Evolutionary conservation across 2,113 vertebrate genomes (phyloP), one percentile per base, ranked within the genome.

Genomic region (Rhineura floridana): DNA sequence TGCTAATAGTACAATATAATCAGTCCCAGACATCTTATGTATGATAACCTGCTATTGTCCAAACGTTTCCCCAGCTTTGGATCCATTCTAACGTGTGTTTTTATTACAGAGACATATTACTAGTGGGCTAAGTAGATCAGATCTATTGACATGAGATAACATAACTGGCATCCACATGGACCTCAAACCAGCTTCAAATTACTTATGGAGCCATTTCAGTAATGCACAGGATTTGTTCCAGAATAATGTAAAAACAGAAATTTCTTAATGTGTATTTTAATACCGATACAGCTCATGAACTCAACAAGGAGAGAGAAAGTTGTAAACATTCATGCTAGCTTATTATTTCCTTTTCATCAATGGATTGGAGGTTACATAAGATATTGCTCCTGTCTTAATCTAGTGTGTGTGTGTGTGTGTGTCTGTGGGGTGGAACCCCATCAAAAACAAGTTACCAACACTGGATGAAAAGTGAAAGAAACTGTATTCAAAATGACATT

Each of bases 401-500:
- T 92, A 77, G 55, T 80, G 72, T 81, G 15, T 59, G 17, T 75
- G 73, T 5, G 39, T 59, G 10, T 75, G 81, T 36, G 10, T 69
- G 28, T 69, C 28, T 33, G 10, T 69, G 30, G 42, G 21, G n/a
- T 39, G 36, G 39, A 42, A 23, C 17, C 15, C 15, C 42, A 83
- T 76, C 76, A 86, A 92, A 59, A 72, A 73, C 17, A 93, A 85
- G 33, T 78, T 50, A 77, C 52, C 87, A 42, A 77, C 86, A 13
- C 59, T 88, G 46, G 39, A 67, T 76, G 55, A 48, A 30, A 72
- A 92, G 85, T 78, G 33, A 94, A 88, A 96, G 87, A 89, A 95
- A 94, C 81, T 91, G 72, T 94, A 93, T 63, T 55, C 95, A 86
- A 89, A 87, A 1, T 93, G 93, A 87, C 75, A 94, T 39, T 91